Conservation (phyloP, 2,888 invertebrate genomes). For the Thyatira batis region DNA sequence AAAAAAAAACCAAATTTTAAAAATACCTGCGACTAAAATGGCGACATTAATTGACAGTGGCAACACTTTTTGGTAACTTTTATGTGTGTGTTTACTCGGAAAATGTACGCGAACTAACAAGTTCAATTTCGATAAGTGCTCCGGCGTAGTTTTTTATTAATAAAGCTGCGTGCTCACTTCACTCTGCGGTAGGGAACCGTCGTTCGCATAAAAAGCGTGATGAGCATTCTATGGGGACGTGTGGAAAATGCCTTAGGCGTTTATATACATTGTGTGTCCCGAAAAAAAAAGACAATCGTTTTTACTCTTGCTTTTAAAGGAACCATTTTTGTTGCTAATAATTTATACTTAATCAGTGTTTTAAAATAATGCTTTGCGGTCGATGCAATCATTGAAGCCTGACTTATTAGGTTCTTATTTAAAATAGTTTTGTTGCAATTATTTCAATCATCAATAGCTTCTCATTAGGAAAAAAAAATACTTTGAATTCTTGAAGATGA, state of each 20-base stretch:
- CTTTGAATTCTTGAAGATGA: too few species aligned
- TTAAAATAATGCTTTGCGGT: too few species aligned
- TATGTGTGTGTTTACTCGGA: conserved; percentile 2
- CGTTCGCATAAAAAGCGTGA: conserved; percentile 6
- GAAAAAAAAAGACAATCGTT: not conserved
- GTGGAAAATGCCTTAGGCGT: not conserved
- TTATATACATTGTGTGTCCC: not conserved
- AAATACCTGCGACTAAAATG: not conserved
- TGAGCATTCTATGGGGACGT: not conserved
- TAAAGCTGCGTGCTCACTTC: not conserved
- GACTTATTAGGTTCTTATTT: too few species aligned
- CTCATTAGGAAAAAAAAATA: too few species aligned
- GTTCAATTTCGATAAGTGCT: conserved; percentile 16
- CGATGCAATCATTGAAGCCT: too few species aligned
- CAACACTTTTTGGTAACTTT: not conserved
- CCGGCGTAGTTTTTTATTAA: conserved; percentile 5
- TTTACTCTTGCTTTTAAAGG: not conserved
- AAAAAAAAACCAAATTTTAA: too few species aligned
- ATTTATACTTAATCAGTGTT: too few species aligned
- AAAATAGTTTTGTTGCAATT: too few species aligned
- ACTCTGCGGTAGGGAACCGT: not conserved
- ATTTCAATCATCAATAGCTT: too few species aligned
- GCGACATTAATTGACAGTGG: conserved; percentile 2
- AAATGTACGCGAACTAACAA: conserved; percentile 10
- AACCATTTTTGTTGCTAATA: too few species aligned